Conservation (phyloP, 1,140 invertebrate species). For the Euura saliciscinereae region DNA sequence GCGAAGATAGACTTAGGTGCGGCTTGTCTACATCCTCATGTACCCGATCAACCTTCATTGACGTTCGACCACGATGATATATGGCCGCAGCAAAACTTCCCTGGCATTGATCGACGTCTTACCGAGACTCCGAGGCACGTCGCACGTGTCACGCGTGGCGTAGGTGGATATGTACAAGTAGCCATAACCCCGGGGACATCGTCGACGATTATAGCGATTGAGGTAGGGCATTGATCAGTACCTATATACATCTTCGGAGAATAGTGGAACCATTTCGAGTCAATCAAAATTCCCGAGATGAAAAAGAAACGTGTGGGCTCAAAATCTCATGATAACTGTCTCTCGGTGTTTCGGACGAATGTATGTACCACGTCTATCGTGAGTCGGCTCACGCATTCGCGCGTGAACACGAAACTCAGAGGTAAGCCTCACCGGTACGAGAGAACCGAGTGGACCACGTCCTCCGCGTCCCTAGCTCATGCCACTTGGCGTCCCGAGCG, state of each 20-base stretch:
- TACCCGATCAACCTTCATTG: conserved; percentile 1
- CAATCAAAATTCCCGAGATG: too few species aligned
- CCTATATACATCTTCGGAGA: too few species aligned
- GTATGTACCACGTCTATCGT: not conserved
- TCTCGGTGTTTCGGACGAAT: not conserved
- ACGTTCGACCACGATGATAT: not conserved
- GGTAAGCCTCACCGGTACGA: not conserved
- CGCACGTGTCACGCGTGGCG: too few species aligned
- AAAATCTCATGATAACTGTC: too few species aligned
- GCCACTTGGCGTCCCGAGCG: conserved; percentile 17
- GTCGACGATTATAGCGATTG: too few species aligned
- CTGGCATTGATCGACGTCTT: conserved; percentile 2
- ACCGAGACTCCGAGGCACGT: too few species aligned
- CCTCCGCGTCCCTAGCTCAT: conserved; percentile 22
- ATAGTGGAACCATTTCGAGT: too few species aligned
- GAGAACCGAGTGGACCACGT: not conserved
- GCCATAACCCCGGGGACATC: too few species aligned
- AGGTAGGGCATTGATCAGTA: too few species aligned
- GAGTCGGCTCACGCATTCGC: not conserved
- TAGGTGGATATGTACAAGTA: too few species aligned
- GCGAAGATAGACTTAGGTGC: not conserved
- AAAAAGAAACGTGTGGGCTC: too few species aligned
- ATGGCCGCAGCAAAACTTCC: not conserved
- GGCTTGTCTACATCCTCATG: not conserved
- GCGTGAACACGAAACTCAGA: not conserved